Conservation (phyloP, 1,140 invertebrate species). For the Brachionus rubens region DNA sequence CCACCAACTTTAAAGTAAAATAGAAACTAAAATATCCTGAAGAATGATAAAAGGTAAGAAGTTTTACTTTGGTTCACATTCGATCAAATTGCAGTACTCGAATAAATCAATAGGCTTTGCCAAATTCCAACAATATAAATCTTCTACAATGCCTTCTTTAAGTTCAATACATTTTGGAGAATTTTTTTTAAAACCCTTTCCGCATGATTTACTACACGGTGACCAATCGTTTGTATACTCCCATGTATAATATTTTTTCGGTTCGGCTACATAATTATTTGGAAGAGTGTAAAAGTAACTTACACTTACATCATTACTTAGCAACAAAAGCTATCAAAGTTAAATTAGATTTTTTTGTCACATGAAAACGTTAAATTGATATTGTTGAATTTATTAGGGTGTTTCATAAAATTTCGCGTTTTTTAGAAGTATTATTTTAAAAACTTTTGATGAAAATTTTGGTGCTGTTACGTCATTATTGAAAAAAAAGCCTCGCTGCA, state of each 20-base stretch:
- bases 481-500: too few relatives aligned
- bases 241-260: conserved; percentile 33
- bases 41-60: background rate
- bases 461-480: too few relatives aligned
- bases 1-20: background rate
- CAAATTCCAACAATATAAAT: background rate
- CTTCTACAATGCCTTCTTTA: conserved; percentile 14
- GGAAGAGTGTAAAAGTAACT: conserved; percentile 17
- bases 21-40: too few relatives aligned
- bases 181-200: conserved; percentile 29
- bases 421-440: too few relatives aligned
- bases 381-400: too few relatives aligned
- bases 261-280: background rate
- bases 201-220: conserved; percentile 36
- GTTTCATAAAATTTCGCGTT: too few relatives aligned
- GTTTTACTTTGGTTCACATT: conserved; percentile 24
- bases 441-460: too few relatives aligned
- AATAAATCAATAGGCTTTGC: background rate
- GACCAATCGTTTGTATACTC: conserved; percentile 35
- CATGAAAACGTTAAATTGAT: background rate
- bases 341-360: background rate
- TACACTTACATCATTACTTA: background rate
- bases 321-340: background rate
- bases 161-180: conserved; percentile 3
- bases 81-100: background rate